Evolutionary conservation across 2,113 vertebrate species (phyloP).

Genomic region (Mobula hypostoma): DNA sequence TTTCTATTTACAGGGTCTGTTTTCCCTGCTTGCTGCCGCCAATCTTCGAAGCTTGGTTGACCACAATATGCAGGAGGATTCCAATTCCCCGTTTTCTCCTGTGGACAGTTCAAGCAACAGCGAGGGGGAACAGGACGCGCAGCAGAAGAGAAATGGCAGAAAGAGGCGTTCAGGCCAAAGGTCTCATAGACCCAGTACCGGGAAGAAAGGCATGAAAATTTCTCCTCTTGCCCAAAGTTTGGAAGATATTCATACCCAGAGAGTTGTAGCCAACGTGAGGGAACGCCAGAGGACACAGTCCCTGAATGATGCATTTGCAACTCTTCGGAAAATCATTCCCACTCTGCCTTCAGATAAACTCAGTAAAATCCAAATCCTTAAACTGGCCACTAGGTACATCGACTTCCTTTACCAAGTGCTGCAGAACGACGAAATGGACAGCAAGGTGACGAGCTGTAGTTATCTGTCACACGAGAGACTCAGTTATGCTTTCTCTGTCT

Average conservation of each 20-base stretch:
- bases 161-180: conserved; percentile 63
- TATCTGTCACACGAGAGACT: conserved; percentile 80
- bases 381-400: conserved; percentile 78
- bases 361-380: conserved; percentile 85
- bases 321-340: conserved; percentile 79
- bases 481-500: conserved; percentile 81
- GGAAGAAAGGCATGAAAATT: conserved; percentile 50
- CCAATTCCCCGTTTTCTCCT: conserved; percentile 65
- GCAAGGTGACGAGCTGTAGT: conserved; percentile 75
- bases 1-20: not conserved
- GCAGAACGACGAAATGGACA: conserved; percentile 78
- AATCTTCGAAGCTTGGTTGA: conserved; percentile 42
- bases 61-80: conserved; percentile 68
- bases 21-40: conserved; percentile 52
- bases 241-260: conserved; percentile 72
- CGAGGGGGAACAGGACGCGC: conserved; percentile 66
- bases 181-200: conserved; percentile 49
- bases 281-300: conserved; percentile 79
- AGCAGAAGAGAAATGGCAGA: conserved; percentile 57
- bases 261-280: conserved; percentile 77
- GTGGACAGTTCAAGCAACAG: conserved; percentile 68
- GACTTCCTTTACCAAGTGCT: conserved; percentile 83
- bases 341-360: conserved; percentile 81
- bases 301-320: conserved; percentile 76
- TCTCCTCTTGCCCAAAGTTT: conserved; percentile 58